These are phyloP conservation scores for Nemotelus nigrinus DNA, from an alignment of 2,888 invertebrate genomes.

Conservation along the genomic window DNA sequence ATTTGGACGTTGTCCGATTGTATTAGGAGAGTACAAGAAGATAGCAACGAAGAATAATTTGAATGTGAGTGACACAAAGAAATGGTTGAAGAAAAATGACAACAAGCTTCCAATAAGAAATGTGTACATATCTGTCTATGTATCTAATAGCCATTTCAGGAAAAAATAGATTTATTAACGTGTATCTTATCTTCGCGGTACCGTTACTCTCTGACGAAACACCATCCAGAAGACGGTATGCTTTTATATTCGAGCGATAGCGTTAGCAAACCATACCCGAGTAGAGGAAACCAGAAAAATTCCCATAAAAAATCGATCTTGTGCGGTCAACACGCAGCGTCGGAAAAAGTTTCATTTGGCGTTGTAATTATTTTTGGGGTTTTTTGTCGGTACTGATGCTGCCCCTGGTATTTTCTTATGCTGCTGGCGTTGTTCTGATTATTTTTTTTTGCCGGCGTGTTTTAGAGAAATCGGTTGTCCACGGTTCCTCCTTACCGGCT, in stretches of 20 bases:
- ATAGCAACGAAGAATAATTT: not conserved
- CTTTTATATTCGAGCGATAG: not conserved
- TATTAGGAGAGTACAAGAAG: too few species aligned
- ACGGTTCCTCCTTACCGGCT: too few species aligned
- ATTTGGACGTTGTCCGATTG: not conserved
- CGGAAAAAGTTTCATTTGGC: conserved; percentile 4
- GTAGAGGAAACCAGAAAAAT: conserved; percentile 1
- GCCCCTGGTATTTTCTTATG: too few species aligned
- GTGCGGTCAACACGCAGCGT: not conserved
- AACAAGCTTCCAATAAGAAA: not conserved
- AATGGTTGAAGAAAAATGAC: not conserved
- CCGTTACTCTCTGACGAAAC: conserved; percentile 29
- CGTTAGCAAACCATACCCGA: not conserved
- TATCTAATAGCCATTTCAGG: not conserved
- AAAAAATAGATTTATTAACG: conserved; percentile 23
- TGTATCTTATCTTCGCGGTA: not conserved
- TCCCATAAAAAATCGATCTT: conserved; percentile 35
- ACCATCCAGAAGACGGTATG: not conserved
- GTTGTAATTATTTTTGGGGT: conserved; percentile 9
- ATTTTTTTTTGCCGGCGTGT: not conserved
- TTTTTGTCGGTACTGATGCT: too few species aligned
- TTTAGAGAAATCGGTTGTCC: too few species aligned
- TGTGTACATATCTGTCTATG: not conserved
- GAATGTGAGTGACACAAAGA: not conserved
- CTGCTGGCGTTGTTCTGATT: not conserved